Percentiles rank a stretch among this genome's conserved stretches.
Conservation (phyloP, 2,113 vertebrate genomes). For the Brevimyrus niger region DNA sequence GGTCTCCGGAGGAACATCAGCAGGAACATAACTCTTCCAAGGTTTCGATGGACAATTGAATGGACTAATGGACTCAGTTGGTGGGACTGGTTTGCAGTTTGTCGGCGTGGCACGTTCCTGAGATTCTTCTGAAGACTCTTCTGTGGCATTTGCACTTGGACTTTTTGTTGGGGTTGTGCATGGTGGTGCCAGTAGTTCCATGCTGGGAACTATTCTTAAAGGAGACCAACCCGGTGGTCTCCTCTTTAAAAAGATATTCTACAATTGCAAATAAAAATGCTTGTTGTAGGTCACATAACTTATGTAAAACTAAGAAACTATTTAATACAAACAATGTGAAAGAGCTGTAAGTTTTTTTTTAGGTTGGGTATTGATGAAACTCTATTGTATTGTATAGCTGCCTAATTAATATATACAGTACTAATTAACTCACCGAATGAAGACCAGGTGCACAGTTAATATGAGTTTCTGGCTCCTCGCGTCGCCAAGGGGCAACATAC, state of each 20-base stretch:
- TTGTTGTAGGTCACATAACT: background rate
- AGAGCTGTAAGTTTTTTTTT: background rate
- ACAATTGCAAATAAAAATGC: background rate
- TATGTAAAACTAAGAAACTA: background rate
- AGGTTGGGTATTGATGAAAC: background rate
- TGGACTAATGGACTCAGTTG: background rate
- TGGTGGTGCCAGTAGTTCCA: background rate
- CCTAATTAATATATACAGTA: background rate
- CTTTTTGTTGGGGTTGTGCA: fast-evolving
- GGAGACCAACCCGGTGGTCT: slow-evolving; percentile 63
- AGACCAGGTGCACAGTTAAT: slow-evolving; percentile 51
- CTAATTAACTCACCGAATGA: slow-evolving; percentile 33
- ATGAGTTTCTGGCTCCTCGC: slow-evolving; percentile 37
- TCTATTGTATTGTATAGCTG: background rate
- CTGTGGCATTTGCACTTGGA: slow-evolving; percentile 13
- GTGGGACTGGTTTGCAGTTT: background rate
- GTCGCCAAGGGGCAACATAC: slow-evolving; percentile 57
- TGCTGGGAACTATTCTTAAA: slow-evolving; percentile 34
- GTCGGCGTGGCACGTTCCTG: slow-evolving; percentile 40
- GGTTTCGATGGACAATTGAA: slow-evolving; percentile 75
- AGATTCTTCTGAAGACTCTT: slow-evolving; percentile 57
- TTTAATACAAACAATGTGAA: background rate
- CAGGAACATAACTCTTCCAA: slow-evolving; percentile 62
- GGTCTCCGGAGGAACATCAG: background rate
- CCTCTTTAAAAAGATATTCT: slow-evolving; percentile 22